Evolutionary conservation across 1,140 invertebrate genomes (phyloP).

Genomic region (Drosophila lini): DNA sequence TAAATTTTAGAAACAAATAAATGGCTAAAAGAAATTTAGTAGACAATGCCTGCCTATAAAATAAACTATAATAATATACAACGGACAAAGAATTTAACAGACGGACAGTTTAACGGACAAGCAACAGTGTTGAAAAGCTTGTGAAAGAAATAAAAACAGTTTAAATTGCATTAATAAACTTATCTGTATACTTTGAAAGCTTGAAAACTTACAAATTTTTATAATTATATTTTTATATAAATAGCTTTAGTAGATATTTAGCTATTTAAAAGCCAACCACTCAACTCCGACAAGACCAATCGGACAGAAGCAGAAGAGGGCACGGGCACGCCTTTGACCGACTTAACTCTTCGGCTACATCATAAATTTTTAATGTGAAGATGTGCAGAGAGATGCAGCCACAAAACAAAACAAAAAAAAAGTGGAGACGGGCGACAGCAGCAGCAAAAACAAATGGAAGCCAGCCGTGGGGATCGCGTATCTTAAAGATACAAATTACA

Average conservation of each 20-base stretch:
- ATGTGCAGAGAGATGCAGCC: slow-evolving; percentile 57
- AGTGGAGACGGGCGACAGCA: slow-evolving; percentile 9
- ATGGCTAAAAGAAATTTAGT: background rate
- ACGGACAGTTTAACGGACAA: slow-evolving; percentile 14
- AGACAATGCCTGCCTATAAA: background rate
- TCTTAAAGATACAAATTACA: slow-evolving; percentile 83
- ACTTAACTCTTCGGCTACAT: slow-evolving; percentile 80
- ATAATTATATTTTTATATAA: no score
- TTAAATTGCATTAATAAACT: accelerated
- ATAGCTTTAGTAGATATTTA: background rate
- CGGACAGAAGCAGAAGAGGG: slow-evolving; percentile 40
- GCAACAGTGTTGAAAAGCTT: background rate
- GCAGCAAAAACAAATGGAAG: slow-evolving; percentile 35
- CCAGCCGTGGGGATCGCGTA: slow-evolving; percentile 61
- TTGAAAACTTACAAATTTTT: background rate
- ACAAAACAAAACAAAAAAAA: slow-evolving; percentile 18
- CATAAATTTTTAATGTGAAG: slow-evolving; percentile 80
- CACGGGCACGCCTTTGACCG: slow-evolving; percentile 58
- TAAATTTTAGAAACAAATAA: background rate
- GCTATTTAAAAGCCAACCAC: slow-evolving; percentile 2
- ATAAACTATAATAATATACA: no score
- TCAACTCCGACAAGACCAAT: slow-evolving; percentile 13
- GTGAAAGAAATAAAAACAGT: background rate
- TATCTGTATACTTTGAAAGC: background rate
- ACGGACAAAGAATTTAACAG: background rate